Evolutionary conservation across 2,113 vertebrate genomes (phyloP), one percentile per base, ranked within the genome.

Genomic region (Neodontobutis hainanensis): DNA sequence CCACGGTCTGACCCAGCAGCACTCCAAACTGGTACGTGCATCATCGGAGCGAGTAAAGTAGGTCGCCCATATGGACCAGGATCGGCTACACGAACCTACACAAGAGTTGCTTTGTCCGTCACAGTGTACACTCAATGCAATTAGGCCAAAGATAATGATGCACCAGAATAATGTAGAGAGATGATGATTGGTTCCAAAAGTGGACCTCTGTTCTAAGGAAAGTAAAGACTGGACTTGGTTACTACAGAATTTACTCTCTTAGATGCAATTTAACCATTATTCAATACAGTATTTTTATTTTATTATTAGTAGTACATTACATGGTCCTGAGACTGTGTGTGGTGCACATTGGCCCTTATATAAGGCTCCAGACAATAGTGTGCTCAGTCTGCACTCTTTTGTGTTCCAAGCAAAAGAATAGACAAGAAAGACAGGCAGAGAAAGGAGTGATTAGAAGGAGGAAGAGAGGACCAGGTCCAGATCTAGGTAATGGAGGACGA

Each of bases 401-500:
- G 62, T 78, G 62, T 68, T 55, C 68, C 40, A 48, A 66, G 32
- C 46, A 71, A 50, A 68, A 61, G 55, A 73, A 74, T 5, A 49
- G 35, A 78, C 40, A 44, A 34, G 36, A 67, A 65, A 72, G 38
- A 40, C 5, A 40, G 38, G 8, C 5, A 40, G 38, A 40, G 5
- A 40, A 8, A 40, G 38, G n/a, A 2, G 15, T 14, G 15, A 15
- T 15, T 47, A 69, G 55, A 76, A 42, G 19, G 58, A 70, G 49
- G 68, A 58, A 46, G 59, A 77, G 63, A 76, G 66, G 68, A 79
- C 16, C 56, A 83, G 75, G 57, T 72, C 71, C 73, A 78, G 64
- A 81, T 85, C 83, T 88, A 81, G 80, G 68, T 92, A 88, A 88
- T 90, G 84, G 58, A 76, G 75, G 74, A 72, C 85, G 90, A 88